A percentile compares a stretch with the other conserved stretches of the same genome.
Conservation (phyloP, 2,888 invertebrate genomes). For the Spodoptera picta region DNA sequence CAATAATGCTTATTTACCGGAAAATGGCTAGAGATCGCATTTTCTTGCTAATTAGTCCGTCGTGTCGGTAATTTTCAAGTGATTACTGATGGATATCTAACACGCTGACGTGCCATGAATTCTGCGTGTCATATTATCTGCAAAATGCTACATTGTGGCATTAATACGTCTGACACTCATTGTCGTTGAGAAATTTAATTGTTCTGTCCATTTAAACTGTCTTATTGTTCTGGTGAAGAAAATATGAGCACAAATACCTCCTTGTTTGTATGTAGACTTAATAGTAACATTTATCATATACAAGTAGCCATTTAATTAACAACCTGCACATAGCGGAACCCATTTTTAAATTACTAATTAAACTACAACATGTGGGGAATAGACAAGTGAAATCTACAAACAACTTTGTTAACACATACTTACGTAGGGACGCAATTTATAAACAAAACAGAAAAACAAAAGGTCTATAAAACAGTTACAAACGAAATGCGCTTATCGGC, state of each 20-base stretch:
- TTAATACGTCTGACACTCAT: conserved; percentile 27
- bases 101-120: conserved; percentile 29
- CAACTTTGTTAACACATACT: conserved; percentile 11
- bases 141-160: conserved; percentile 19
- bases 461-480: conserved; percentile 13
- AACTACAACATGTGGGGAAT: conserved; percentile 25
- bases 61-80: conserved; percentile 60
- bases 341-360: conserved; percentile 32
- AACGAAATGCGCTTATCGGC: conserved; percentile 38
- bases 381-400: conserved; percentile 12
- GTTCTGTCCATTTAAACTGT: conserved; percentile 39
- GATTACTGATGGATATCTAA: conserved; percentile 29
- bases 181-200: conserved; percentile 31
- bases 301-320: conserved; percentile 26
- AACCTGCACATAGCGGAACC: conserved; percentile 19
- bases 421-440: background rate
- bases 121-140: conserved; percentile 33
- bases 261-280: conserved; percentile 29
- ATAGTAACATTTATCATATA: conserved; percentile 40
- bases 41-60: conserved; percentile 69
- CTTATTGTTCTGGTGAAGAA: conserved; percentile 39
- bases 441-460: conserved; percentile 20
- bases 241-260: conserved; percentile 17
- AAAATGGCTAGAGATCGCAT: conserved; percentile 72
- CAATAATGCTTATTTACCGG: conserved; percentile 72